Conservation (phyloP, 2,113 vertebrate species). For the Nyctereutes procyonoides region DNA sequence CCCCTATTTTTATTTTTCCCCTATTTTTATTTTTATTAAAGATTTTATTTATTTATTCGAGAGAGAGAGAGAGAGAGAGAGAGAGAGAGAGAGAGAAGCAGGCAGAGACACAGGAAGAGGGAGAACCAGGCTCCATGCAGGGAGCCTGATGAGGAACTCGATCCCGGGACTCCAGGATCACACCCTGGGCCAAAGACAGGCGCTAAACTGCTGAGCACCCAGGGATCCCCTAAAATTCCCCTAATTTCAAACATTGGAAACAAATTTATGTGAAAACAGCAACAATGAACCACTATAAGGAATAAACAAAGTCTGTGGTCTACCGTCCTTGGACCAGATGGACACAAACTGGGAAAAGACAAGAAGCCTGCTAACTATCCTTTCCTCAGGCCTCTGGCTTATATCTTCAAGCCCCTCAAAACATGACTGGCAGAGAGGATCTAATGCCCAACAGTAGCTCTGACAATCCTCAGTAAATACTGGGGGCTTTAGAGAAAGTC, state of each 20-base stretch:
- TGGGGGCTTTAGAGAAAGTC: neutral
- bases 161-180: too few relatives aligned
- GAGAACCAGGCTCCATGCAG: too few relatives aligned
- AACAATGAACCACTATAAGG: constrained; percentile 1
- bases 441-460: neutral
- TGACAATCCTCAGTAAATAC: neutral
- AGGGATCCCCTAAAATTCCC: neutral
- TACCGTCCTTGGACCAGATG: neutral
- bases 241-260: constrained; percentile 63
- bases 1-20: constrained; percentile 16
- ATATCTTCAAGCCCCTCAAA: neutral
- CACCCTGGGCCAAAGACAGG: too few relatives aligned
- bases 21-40: too few relatives aligned
- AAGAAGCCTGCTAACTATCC: neutral
- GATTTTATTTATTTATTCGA: too few relatives aligned
- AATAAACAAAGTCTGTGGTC: constrained; percentile 48
- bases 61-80: too few relatives aligned
- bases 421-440: neutral
- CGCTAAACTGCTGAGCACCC: too few relatives aligned
- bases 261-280: constrained; percentile 21
- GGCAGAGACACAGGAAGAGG: too few relatives aligned
- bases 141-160: too few relatives aligned
- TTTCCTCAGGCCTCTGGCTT: neutral
- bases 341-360: constrained; percentile 9
- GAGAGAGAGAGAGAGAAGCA: too few relatives aligned